A percentile compares a stretch with the other conserved stretches of the same genome.
phyloP scores from a whole-genome alignment of 2,888 invertebrate species.

The Panzeria rudis region DNA sequence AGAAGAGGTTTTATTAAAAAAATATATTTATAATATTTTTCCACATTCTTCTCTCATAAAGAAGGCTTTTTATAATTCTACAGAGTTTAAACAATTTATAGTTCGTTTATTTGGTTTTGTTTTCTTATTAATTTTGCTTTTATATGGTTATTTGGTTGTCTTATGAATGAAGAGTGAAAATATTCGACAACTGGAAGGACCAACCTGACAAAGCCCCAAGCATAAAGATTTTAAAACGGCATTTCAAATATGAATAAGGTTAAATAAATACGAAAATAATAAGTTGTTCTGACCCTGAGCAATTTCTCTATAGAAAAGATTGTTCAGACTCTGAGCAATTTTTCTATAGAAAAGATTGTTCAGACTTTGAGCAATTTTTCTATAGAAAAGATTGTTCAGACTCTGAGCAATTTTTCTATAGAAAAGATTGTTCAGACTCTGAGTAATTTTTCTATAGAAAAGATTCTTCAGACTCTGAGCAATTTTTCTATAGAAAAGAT shows the following conservation, averaged over 20 bases:
- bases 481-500: background rate
- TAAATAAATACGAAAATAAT: no score
- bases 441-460: background rate
- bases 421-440: background rate
- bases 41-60: background rate
- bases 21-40: conserved; percentile 1
- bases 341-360: no score
- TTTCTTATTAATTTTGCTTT: conserved; percentile 29
- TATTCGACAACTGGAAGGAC: background rate
- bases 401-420: background rate
- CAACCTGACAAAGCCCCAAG: background rate
- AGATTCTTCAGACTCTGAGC: background rate
- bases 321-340: no score
- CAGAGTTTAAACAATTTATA: conserved; percentile 53
- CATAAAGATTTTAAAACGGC: no score
- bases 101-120: conserved; percentile 50
- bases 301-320: no score
- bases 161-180: conserved; percentile 12
- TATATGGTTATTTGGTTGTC: conserved; percentile 27
- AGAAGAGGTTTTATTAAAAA: conserved; percentile 59
- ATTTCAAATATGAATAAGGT: no score
- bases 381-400: no score
- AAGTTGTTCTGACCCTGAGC: no score
- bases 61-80: conserved; percentile 23
- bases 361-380: background rate